Conservation (phyloP, 2,797 vertebrate species). For the Rhadinocentrus ornatus region DNA sequence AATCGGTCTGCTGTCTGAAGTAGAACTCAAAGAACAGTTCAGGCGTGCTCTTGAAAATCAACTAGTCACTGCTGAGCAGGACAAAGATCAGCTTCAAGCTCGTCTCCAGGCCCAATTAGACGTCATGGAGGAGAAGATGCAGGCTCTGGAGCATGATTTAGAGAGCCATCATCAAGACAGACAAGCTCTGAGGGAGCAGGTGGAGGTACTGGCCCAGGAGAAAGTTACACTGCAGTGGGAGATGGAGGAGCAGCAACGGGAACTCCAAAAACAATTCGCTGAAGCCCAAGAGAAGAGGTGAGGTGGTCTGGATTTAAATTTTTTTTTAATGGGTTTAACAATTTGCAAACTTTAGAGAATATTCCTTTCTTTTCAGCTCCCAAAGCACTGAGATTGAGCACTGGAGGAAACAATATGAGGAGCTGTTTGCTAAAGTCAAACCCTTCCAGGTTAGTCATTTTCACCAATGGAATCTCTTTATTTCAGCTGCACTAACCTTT, state of each 20-base stretch:
- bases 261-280: constrained; percentile 75
- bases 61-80: constrained; percentile 60
- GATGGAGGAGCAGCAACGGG: constrained; percentile 73
- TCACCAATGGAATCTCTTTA: not conserved
- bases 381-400: constrained; percentile 42
- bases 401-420: constrained; percentile 73
- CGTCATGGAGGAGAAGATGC: constrained; percentile 49
- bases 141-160: constrained; percentile 26
- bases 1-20: constrained; percentile 61
- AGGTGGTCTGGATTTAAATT: not conserved
- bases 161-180: constrained; percentile 45
- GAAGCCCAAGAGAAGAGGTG: constrained; percentile 82
- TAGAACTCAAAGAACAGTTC: constrained; percentile 65
- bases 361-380: constrained; percentile 39
- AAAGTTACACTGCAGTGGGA: constrained; percentile 79
- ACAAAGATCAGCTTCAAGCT: constrained; percentile 47
- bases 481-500: not conserved
- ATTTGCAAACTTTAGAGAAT: not conserved
- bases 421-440: constrained; percentile 68
- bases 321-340: not conserved
- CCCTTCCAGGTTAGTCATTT: constrained; percentile 76
- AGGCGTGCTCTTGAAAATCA: constrained; percentile 65
- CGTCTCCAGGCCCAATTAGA: constrained; percentile 51
- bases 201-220: constrained; percentile 69
- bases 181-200: constrained; percentile 52